phyloP scores from a whole-genome alignment of 1,140 invertebrate species.

The Tetramorium parvispinum region DNA sequence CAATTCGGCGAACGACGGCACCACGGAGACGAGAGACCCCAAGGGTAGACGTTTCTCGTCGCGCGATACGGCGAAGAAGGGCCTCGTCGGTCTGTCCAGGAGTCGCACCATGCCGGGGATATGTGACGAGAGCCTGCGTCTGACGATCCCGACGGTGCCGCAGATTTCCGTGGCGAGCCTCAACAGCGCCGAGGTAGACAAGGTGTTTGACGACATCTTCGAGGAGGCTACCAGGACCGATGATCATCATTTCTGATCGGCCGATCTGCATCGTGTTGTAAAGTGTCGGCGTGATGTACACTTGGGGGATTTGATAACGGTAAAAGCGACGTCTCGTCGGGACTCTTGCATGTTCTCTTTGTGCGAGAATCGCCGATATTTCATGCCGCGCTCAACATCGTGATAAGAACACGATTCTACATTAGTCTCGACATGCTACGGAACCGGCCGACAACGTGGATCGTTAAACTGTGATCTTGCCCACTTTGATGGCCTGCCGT shows the following conservation, averaged over 20 bases:
- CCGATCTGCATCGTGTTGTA: background rate
- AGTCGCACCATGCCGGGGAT: slow-evolving; percentile 91
- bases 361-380: background rate
- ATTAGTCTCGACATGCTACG: background rate
- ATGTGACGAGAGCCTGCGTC: slow-evolving; percentile 87
- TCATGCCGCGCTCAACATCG: background rate
- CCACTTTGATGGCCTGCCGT: background rate
- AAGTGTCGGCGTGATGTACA: background rate
- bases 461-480: slow-evolving; percentile 19
- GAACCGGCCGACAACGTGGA: background rate
- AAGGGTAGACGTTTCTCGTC: slow-evolving; percentile 69
- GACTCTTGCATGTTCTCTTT: background rate
- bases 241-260: slow-evolving; percentile 70
- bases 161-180: slow-evolving; percentile 62
- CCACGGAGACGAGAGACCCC: slow-evolving; percentile 62
- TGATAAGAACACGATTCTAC: background rate
- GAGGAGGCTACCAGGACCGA: slow-evolving; percentile 81
- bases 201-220: slow-evolving; percentile 92
- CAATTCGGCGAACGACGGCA: slow-evolving; percentile 61
- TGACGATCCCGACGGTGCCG: slow-evolving; percentile 26
- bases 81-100: slow-evolving; percentile 85
- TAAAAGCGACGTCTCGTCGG: background rate
- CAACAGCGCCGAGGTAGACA: slow-evolving; percentile 90
- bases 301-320: background rate
- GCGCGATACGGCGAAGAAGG: slow-evolving; percentile 65